Evolutionary conservation across 2,113 vertebrate genomes (phyloP), one percentile per base, ranked within the genome.

Genomic region (Crotalus tigris): DNA sequence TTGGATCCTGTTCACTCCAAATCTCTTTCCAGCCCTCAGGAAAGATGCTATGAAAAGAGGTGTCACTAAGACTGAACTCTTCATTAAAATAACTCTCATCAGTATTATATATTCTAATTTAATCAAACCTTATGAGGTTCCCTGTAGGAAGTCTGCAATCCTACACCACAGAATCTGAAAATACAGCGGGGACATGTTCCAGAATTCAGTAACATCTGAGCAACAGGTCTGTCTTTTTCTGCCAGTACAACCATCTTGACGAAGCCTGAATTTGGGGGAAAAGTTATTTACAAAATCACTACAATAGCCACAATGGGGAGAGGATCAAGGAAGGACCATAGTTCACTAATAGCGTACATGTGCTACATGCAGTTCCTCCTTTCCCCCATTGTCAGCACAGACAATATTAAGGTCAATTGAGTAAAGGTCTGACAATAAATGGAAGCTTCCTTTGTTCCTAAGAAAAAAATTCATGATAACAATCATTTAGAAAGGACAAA

Each of bases 131-230:
- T 94, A 17, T 94, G 96, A 5, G 98, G 96, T 54, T 93, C 97
- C 55, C 98, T 97, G 92, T 99, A 99, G 9, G 97, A 96, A 0
- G 97, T 88, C 91, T 98, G 98, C 23, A 97, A 97, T 49, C 97
- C 98, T 59, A 99, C 96, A 3, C 98, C 98, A 97, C 99, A 99
- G 97, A 99, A 99, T 86, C 99, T 97, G 94, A 99, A 98, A 59
- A 99, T 87, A 90, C 99, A 99, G 94, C 99, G 98, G 15, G 98
- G 98, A 93, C 99, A 99, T 94, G 98, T 99, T 55, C 98, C 98
- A 33, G 98, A 90, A 0, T 51, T 95, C 91, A 99, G 91, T 88
- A 99, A 96, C 95, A 98, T 97, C 95, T 95, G 96, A 59, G 98
- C 97, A 59, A 99, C 49, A 1, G 97, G 94, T 87, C 97, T 98